phyloP scores from a whole-genome alignment of 2,888 invertebrate genomes.

The Leucophora obtusa region DNA sequence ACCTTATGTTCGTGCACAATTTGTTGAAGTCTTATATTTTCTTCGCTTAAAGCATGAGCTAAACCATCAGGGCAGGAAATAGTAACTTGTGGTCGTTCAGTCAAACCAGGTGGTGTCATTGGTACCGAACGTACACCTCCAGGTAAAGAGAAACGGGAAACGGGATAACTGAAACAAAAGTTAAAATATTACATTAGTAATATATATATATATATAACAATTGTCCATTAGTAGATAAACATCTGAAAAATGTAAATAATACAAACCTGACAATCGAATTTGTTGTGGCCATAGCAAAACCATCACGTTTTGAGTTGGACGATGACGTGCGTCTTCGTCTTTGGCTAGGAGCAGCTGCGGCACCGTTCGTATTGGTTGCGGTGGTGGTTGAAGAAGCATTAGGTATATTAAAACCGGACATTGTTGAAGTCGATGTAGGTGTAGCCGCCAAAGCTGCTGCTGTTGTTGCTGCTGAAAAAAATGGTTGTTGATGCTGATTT shows the following conservation, averaged over 20 bases:
- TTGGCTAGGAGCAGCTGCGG: slow-evolving; percentile 66
- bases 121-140: slow-evolving; percentile 76
- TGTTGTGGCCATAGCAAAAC: slow-evolving; percentile 66
- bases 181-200: slow-evolving; percentile 1
- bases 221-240: neutral
- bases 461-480: slow-evolving; percentile 23
- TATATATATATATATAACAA: neutral
- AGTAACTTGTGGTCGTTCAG: slow-evolving; percentile 75
- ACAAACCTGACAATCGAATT: slow-evolving; percentile 72
- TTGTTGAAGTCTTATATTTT: slow-evolving; percentile 84
- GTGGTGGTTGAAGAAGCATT: slow-evolving; percentile 6
- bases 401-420: slow-evolving; percentile 40
- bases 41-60: slow-evolving; percentile 78
- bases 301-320: slow-evolving; percentile 74
- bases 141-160: slow-evolving; percentile 74
- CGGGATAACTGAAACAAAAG: slow-evolving; percentile 66
- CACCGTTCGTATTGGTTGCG: slow-evolving; percentile 25
- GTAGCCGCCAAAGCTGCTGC: slow-evolving; percentile 13
- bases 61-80: slow-evolving; percentile 78
- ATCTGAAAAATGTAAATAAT: neutral
- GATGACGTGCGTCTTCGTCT: slow-evolving; percentile 74
- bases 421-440: slow-evolving; percentile 35
- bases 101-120: slow-evolving; percentile 81
- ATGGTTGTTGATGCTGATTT: slow-evolving; percentile 31
- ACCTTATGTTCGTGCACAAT: slow-evolving; percentile 90